Evolutionary conservation across 1,140 invertebrate species (phyloP), one percentile per base, ranked within the genome.

Genomic region (Cyrtorhinus lividipennis): DNA sequence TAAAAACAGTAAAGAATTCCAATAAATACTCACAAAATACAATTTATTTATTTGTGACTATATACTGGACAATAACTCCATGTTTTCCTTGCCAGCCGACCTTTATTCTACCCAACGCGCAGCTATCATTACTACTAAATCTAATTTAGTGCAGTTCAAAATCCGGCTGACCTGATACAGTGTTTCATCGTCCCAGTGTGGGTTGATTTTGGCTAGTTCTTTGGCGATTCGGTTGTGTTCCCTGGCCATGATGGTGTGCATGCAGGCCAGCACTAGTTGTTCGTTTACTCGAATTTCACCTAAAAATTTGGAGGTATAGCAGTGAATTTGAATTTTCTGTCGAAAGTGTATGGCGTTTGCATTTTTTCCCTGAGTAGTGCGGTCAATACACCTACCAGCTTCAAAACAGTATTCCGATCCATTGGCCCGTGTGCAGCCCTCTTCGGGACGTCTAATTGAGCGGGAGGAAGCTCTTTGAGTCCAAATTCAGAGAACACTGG

Each of bases 191-290:
- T 82, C 80, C 87, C 90, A 94, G 67, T 89, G 86, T 0, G 88
- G 87, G 75, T 98, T 97, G 1, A 95, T 70, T 15, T 77, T 69
- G 0, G 79, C 71, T 0, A 98, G 74, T 24, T 71, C 74, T 38
- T 81, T 79, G 0, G 92, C 91, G 15, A 97, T 76, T 48, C 88
- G 78, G 74, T 98, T 98, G 72, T 98, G 94, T 71, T 97, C 88
- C 63, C 95, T 53, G 15, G 68, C 69, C 70, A 70, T 69, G 22
- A 71, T 30, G 1, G 67, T 70, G 60, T 71, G 70, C 2, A 97
- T 69, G 30, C 74, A 73, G 1, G 77, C 71, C 24, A 81, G 64
- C 1, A 79, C 75, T 23, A 81, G 69, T 68, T 82, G 80, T 65
- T 82, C 80, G 65, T 80, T 81, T 24, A 80, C 80, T 57, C 80